These are phyloP conservation scores for Diaprepes abbreviatus DNA, from an alignment of 2,888 invertebrate genomes.

Conservation along the genomic window DNA sequence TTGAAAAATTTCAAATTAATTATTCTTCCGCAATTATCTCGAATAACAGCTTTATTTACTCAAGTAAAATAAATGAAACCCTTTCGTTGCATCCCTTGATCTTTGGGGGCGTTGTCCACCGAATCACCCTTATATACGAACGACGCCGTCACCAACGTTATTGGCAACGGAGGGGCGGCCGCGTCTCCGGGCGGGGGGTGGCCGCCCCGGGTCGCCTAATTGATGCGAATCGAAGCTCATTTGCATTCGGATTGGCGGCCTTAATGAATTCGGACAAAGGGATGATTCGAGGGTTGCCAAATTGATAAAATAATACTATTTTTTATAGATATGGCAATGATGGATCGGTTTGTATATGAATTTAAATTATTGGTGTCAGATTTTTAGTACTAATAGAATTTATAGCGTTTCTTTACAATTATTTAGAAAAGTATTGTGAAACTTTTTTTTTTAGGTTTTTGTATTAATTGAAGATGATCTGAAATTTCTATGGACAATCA, in stretches of 20 bases:
- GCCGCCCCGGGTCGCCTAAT: conserved; percentile 49
- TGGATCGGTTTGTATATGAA: too few relatives aligned
- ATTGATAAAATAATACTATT: neutral
- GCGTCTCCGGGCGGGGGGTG: conserved; percentile 28
- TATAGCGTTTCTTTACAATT: too few relatives aligned
- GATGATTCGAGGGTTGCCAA: conserved; percentile 33
- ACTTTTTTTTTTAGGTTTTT: too few relatives aligned
- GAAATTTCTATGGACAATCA: too few relatives aligned
- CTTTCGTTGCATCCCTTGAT: conserved; percentile 43
- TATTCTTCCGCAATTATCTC: too few relatives aligned
- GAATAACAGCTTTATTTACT: conserved; percentile 36
- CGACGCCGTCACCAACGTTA: conserved; percentile 23
- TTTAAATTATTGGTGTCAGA: too few relatives aligned
- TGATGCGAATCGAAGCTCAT: conserved; percentile 51
- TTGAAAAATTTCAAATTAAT: too few relatives aligned
- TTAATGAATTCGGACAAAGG: conserved; percentile 47
- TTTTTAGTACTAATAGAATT: too few relatives aligned
- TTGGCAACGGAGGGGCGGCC: conserved; percentile 34
- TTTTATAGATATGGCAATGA: neutral
- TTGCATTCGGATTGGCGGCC: conserved; percentile 52
- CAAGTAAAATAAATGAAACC: conserved; percentile 46
- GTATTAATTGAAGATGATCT: too few relatives aligned
- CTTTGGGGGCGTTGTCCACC: conserved; percentile 46
- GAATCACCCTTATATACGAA: conserved; percentile 36
- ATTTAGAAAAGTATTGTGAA: too few relatives aligned